Conservation (phyloP, 2,888 invertebrate genomes). For the Antheraea assamensis region DNA sequence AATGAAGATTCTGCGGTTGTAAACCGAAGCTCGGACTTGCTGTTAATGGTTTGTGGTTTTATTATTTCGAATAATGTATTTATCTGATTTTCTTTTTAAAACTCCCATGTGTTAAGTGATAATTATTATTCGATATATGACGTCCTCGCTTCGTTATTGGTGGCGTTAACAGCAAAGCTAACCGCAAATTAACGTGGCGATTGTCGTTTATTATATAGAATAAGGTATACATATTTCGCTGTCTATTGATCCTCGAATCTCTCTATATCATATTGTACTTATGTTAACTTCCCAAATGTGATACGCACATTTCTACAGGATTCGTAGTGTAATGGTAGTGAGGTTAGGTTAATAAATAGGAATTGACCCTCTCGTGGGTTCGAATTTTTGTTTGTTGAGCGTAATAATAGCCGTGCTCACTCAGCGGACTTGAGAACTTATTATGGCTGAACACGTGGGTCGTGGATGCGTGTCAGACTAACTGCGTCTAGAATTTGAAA, state of each 20-base stretch:
- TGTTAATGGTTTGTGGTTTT: neutral
- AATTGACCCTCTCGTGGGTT: too few relatives aligned
- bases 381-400: too few relatives aligned
- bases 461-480: too few relatives aligned
- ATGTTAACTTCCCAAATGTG: neutral
- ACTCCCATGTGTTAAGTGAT: too few relatives aligned
- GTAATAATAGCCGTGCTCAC: too few relatives aligned
- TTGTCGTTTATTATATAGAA: neutral
- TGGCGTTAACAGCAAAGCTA: neutral
- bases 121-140: neutral
- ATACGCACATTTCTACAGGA: too few relatives aligned
- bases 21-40: neutral
- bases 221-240: neutral
- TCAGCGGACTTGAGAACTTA: too few relatives aligned
- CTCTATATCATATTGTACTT: too few relatives aligned
- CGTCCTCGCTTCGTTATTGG: neutral
- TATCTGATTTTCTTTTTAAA: neutral
- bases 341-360: too few relatives aligned
- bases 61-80: neutral
- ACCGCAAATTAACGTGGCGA: neutral
- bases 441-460: too few relatives aligned
- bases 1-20: slow-evolving; percentile 8
- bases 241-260: neutral
- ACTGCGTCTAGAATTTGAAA: too few relatives aligned
- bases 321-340: too few relatives aligned